Conservation (phyloP, 2,113 vertebrate species). For the Eonycteris spelaea region DNA sequence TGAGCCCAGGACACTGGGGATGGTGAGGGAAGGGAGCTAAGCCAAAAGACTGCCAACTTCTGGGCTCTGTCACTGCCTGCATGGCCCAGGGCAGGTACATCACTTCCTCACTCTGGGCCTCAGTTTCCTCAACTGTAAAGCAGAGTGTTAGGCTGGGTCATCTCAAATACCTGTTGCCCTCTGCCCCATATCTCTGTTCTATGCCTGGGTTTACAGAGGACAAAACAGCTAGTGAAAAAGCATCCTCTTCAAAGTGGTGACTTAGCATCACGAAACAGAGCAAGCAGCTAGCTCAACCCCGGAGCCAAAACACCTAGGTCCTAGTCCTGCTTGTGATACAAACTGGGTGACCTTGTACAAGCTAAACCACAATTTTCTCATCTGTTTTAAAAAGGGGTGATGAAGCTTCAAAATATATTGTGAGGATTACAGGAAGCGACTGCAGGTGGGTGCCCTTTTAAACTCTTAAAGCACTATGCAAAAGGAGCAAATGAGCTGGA, state of each 20-base stretch:
- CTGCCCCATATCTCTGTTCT: neutral
- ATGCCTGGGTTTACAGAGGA: neutral
- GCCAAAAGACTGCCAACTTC: neutral
- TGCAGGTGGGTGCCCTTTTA: slow-evolving; percentile 1
- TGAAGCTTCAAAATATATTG: neutral
- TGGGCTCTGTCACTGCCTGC: neutral
- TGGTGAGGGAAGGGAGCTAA: neutral
- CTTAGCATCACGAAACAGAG: neutral
- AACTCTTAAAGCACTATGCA: neutral
- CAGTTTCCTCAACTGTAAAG: neutral
- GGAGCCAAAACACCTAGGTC: neutral
- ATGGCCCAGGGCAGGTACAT: neutral
- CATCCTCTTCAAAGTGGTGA: neutral
- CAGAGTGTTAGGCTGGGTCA: neutral
- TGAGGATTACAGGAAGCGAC: neutral
- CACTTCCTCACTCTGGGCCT: neutral
- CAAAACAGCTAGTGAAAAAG: neutral
- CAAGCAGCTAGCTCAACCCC: neutral
- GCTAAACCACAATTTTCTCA: neutral
- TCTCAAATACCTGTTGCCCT: too few relatives aligned
- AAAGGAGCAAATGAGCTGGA: neutral
- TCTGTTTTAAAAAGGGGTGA: neutral
- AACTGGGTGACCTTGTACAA: neutral
- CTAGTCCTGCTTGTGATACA: neutral
- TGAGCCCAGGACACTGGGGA: neutral